phyloP scores from a whole-genome alignment of 1,140 invertebrate species.

The Drosophila sp. region DNA sequence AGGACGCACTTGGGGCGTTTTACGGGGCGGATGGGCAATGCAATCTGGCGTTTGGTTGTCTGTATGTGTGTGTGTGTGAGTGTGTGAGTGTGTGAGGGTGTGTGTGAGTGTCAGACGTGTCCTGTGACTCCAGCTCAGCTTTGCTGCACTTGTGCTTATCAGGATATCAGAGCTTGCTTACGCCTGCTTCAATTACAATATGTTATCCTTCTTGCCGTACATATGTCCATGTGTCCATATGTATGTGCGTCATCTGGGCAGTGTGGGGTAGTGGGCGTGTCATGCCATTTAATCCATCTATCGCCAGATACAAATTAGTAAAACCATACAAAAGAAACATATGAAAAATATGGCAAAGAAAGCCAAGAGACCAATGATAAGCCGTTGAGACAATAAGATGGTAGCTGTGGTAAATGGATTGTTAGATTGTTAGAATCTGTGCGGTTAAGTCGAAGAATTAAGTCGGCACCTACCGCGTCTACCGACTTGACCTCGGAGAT shows the following conservation, averaged over 20 bases:
- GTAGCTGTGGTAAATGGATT: neutral
- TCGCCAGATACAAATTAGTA: neutral
- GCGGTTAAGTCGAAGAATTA: neutral
- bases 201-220: neutral
- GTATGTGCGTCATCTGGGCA: neutral
- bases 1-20: slow-evolving; percentile 61
- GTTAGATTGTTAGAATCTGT: neutral
- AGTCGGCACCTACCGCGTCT: neutral
- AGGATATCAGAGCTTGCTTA: slow-evolving; percentile 51
- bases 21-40: neutral
- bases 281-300: slow-evolving; percentile 50
- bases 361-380: neutral
- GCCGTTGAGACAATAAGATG: neutral
- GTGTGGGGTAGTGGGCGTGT: neutral
- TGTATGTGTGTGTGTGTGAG: neutral
- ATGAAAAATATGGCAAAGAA: slow-evolving; percentile 9
- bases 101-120: slow-evolving; percentile 46
- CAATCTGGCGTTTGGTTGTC: neutral
- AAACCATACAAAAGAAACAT: slow-evolving; percentile 29
- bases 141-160: slow-evolving; percentile 62
- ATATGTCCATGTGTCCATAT: too few relatives aligned
- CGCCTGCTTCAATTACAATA: slow-evolving; percentile 59
- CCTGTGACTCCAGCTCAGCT: slow-evolving; percentile 55
- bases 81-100: slow-evolving; percentile 21
- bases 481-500: neutral